Evolutionary conservation across 1,140 invertebrate species (phyloP), one percentile per base, ranked within the genome.

Genomic region (Neodiprion lecontei): DNA sequence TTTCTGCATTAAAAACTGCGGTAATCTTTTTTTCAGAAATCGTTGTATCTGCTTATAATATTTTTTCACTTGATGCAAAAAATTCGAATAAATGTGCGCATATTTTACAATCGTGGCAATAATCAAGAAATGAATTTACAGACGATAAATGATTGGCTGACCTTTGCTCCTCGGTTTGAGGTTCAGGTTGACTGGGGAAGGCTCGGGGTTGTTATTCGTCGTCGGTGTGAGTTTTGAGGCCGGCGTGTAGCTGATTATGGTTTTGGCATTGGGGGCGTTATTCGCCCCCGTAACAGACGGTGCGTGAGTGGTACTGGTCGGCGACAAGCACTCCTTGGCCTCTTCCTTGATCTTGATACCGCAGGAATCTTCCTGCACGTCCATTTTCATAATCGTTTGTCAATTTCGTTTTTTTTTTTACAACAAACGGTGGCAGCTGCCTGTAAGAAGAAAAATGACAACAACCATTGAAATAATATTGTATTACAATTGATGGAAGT

Each of bases 261-360:
- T 76, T 17, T 12, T 12, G 53, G 9, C 53, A 17, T 61, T 61
- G 28, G 28, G 28, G 28, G 28, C 28, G 53, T 75, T 75, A 17
- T 67, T 66, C 14, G 79, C 47, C 9, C 67, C 40, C 53, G 79
- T 76, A 40, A 77, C 70, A 17, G 53, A 17, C 48, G 72, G 81
- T 48, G 75, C 68, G 70, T 76, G 67, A 69, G 72, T 71, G 68
- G 69, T 70, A 72, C 74, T 76, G 11, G 77, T 69, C 49, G 61
- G 72, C 68, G 76, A 61, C 61, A 65, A 50, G 76, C 84, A 84
- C 79, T 88, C 87, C 76, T 84, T 87, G 48, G 83, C 75, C 67
- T 88, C 87, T 80, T 88, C 86, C 77, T 88, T 88, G 17, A 88
- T 83, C 79, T 86, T 87, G 77, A 87, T 85, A 87, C 72, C 86